Percentiles rank a stretch among this genome's conserved stretches.
phyloP scores from a whole-genome alignment of 2,888 invertebrate species.

The Quadroppia sp. region DNA sequence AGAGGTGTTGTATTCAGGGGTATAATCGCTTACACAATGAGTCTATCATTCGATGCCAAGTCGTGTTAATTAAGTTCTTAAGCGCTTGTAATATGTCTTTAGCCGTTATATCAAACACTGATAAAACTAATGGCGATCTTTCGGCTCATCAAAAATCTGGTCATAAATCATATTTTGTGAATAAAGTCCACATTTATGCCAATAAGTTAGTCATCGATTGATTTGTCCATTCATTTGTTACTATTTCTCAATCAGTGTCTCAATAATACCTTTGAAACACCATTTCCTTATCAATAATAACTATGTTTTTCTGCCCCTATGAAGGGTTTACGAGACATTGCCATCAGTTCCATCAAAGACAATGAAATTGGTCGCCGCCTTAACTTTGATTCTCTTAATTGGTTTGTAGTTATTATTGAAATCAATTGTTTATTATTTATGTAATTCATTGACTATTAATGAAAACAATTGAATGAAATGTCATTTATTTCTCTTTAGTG shows the following conservation, averaged over 20 bases:
- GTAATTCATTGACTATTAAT: background rate
- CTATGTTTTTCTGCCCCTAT: background rate
- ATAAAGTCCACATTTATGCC: conserved; percentile 26
- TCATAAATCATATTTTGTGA: conserved; percentile 19
- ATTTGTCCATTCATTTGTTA: background rate
- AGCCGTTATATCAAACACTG: conserved; percentile 28
- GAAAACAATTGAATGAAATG: background rate
- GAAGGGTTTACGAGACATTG: conserved; percentile 40
- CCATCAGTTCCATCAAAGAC: conserved; percentile 39
- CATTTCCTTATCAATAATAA: background rate
- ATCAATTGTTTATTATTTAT: background rate
- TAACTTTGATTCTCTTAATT: conserved; percentile 37
- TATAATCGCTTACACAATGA: conserved; percentile 19
- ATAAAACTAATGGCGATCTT: conserved; percentile 14
- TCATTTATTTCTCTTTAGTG: conserved; percentile 15
- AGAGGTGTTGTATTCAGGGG: conserved; percentile 26
- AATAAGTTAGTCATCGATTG: conserved; percentile 21
- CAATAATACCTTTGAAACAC: background rate
- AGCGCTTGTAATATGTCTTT: conserved; percentile 3
- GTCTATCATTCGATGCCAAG: background rate
- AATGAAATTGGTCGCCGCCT: conserved; percentile 40
- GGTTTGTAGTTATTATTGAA: conserved; percentile 19
- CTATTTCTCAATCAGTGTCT: background rate
- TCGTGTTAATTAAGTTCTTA: background rate
- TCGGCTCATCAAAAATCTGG: conserved; percentile 23